Percentiles rank a stretch among this genome's conserved stretches.
These are phyloP conservation scores for Heliothis subflexa DNA, from an alignment of 1,140 invertebrate genomes.

Conservation along the genomic window DNA sequence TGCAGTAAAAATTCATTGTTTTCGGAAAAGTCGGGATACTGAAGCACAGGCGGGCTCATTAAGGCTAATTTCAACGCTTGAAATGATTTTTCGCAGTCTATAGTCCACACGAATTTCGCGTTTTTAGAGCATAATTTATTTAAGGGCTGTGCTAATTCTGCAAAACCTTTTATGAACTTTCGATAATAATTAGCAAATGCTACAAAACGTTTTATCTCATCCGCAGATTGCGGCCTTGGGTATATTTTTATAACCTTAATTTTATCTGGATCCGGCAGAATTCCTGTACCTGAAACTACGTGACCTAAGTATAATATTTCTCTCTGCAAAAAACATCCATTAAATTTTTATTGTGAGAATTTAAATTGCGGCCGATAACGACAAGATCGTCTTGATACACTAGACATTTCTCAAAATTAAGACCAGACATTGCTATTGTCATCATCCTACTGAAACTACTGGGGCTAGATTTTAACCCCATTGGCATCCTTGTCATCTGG, in stretches of 20 bases:
- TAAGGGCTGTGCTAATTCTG: background rate
- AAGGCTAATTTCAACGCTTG: background rate
- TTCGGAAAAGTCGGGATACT: slow-evolving; percentile 6
- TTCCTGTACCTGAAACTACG: background rate
- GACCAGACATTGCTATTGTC: slow-evolving; percentile 11
- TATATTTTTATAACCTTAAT: background rate
- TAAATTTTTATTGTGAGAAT: background rate
- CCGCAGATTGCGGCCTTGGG: slow-evolving; percentile 9
- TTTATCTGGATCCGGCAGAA: background rate
- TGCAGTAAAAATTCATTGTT: slow-evolving; percentile 20
- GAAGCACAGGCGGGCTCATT: background rate
- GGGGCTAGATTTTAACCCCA: slow-evolving; percentile 1
- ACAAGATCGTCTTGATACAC: background rate
- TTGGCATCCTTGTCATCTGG: background rate
- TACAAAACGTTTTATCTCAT: slow-evolving; percentile 10
- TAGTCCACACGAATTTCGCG: background rate
- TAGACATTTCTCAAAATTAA: slow-evolving; percentile 1
- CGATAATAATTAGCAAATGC: background rate
- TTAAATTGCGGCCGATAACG: slow-evolving; percentile 1
- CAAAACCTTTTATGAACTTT: slow-evolving; percentile 5
- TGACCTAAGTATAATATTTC: background rate
- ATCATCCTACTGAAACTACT: slow-evolving; percentile 26
- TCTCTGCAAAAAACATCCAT: slow-evolving; percentile 16
- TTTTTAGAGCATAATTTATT: slow-evolving; percentile 21
- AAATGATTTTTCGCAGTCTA: background rate